phyloP scores from a whole-genome alignment of 2,113 vertebrate species.

The Brachypteracias leptosomus region DNA sequence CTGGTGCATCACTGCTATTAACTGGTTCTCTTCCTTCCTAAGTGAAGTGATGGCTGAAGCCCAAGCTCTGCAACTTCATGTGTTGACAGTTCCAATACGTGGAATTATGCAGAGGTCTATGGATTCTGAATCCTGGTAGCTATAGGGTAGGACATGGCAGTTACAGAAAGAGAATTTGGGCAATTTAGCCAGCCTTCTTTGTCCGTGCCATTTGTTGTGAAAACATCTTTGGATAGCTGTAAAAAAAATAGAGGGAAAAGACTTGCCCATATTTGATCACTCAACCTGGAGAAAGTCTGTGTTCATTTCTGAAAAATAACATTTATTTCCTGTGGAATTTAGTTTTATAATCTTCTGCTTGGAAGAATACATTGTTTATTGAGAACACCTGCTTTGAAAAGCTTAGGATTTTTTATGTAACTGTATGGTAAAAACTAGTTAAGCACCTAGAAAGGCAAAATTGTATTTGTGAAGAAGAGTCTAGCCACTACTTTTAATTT shows the following conservation, averaged over 20 bases:
- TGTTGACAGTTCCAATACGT: constrained; percentile 68
- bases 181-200: neutral
- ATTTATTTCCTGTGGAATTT: neutral
- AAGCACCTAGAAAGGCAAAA: neutral
- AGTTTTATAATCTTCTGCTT: neutral
- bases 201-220: neutral
- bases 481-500: neutral
- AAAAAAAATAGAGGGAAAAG: neutral
- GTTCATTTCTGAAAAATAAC: neutral
- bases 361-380: neutral
- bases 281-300: neutral
- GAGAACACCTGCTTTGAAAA: constrained; percentile 9
- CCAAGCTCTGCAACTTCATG: constrained; percentile 63
- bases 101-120: constrained; percentile 35
- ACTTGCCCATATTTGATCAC: neutral
- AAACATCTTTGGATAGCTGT: neutral
- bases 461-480: neutral
- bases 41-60: constrained; percentile 70
- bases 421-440: neutral
- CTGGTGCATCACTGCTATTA: constrained; percentile 73
- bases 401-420: neutral
- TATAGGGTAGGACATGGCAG: neutral
- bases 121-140: constrained; percentile 33
- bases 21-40: constrained; percentile 75
- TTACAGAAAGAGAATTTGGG: neutral